Evolutionary conservation across 2,113 vertebrate species (phyloP), one percentile per base, ranked within the genome.

Genomic region (Delphinapterus leucas): DNA sequence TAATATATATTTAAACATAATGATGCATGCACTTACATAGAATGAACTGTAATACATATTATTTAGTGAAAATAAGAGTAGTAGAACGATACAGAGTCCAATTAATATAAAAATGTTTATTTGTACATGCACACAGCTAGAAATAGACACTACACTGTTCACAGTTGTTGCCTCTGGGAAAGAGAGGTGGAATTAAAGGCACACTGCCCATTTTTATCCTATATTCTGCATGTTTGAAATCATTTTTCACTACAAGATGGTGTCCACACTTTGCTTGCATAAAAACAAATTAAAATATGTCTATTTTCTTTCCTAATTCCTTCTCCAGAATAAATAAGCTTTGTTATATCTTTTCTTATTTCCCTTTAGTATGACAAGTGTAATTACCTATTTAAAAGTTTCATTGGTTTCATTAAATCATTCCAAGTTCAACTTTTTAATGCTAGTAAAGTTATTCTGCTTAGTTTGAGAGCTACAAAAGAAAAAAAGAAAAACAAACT

Each of bases 251-350:
- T 84, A 3, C 23, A 73, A 83, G 20, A 92, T 49, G 8, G 31
- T 88, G 89, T 79, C 20, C 13, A 74, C 18, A 68, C 31, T 90
- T 36, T 92, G 25, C 55, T 94, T 90, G 6, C 13, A 21, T 95
- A 63, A 85, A 80, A 85, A 65, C n/a, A 93, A 90, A 93, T 76
- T 55, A 82, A 90, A 74, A 68, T 68, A 95, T 79, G 9, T 85
- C 38, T 67, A 36, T 61, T 96, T 95, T 79, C 44, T 41, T 92
- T 65, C 55, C 23, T 89, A 81, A 83, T 90, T 96, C 8, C n/a
- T 89, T 96, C 68, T 83, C 65, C 31, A 68, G 44, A 88, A 90
- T 53, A 88, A 93, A 84, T 95, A 93, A 91, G 26, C 23, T 92
- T 92, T 82, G 77, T 79, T 95, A 55, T 53, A 55, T 85, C 6